A percentile compares a stretch with the other conserved stretches of the same genome.
Evolutionary conservation across 64 coral and sea anemone species (phyloP).

Genomic region (Acropora tenuis): DNA sequence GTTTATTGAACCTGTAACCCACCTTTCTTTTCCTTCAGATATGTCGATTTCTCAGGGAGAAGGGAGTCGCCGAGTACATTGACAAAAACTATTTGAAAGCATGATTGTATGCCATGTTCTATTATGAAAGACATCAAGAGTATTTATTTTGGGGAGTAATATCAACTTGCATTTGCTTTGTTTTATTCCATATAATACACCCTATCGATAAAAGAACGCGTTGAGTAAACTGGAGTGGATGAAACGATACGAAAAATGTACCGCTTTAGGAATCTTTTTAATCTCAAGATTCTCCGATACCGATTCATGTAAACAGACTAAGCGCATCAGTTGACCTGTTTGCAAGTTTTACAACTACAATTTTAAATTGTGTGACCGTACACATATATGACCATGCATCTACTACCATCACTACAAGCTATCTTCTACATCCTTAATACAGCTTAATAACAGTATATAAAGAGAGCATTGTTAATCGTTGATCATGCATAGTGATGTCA

Average conservation of each 20-base stretch:
- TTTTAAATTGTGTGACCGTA: not conserved
- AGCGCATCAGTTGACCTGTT: not conserved
- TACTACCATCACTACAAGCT: not conserved
- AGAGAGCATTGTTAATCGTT: slow-evolving; percentile 2
- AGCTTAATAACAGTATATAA: not conserved
- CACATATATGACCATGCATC: not conserved
- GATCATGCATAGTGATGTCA: not conserved
- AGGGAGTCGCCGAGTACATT: too few species aligned
- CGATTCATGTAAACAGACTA: not conserved
- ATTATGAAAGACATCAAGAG: too few species aligned
- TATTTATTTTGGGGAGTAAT: too few species aligned
- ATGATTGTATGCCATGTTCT: too few species aligned
- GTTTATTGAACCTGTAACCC: too few species aligned
- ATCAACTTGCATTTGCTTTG: too few species aligned
- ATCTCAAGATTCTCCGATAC: not conserved
- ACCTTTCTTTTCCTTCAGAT: too few species aligned
- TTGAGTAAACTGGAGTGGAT: too few species aligned
- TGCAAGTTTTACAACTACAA: not conserved
- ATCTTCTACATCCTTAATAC: not conserved
- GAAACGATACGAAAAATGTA: not conserved
- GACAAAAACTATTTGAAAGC: too few species aligned
- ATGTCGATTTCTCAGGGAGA: too few species aligned
- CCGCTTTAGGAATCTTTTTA: not conserved
- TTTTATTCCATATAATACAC: too few species aligned
- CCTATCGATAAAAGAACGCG: too few species aligned